Base-by-base conservation (phyloP, 1,140 invertebrate species). In the Lethocerus indicus region DNA sequence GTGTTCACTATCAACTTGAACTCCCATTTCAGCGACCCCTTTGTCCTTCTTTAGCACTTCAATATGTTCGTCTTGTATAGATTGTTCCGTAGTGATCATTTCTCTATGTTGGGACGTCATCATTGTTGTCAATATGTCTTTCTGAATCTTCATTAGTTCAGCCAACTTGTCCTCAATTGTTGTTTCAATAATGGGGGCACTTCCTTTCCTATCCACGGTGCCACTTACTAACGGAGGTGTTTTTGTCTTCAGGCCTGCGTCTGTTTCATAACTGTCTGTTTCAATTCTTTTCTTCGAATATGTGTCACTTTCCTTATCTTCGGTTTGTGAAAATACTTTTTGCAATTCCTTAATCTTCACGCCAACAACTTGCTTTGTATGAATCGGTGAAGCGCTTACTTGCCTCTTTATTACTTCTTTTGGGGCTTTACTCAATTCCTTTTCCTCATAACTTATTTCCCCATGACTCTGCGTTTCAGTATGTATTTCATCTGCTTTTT, bases 321-420 rank as follows among this genome's bases (percentile, higher is more conserved):
- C 27, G 20, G 29, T 12, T 35, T 60, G 59, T 9, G 62, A 63
- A 54, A 70, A 70, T 47, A 68, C 61, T 55, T 63, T 67, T 49
- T 69, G 67, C 24, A 70, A 53, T 55, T 68, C 61, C 23, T 67
- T 67, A 32, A 70, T 66, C 59, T 69, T 70, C 16, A 60, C 63
- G 23, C 64, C 66, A 40, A 69, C 61, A 24, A 61, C 57, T 58
- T 66, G 60, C 35, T 54, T 56, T 28, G 39, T 49, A 26, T 56
- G 56, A 3, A 48, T 50, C 14, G 51, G 49, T 9, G 53, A 54
- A 7, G 44, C 32, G 26, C 43, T 28, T 12, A 26, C 23, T 12
- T 14, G 28, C n/a, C 42, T 43, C 37, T 43, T 53, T 23, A 23
- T 25, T 9, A 39, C 26, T 20, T 42, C 18, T 28, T 20, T 44